Evolutionary conservation across 2,888 invertebrate genomes (phyloP).

Genomic region (Danaus chrysippus): DNA sequence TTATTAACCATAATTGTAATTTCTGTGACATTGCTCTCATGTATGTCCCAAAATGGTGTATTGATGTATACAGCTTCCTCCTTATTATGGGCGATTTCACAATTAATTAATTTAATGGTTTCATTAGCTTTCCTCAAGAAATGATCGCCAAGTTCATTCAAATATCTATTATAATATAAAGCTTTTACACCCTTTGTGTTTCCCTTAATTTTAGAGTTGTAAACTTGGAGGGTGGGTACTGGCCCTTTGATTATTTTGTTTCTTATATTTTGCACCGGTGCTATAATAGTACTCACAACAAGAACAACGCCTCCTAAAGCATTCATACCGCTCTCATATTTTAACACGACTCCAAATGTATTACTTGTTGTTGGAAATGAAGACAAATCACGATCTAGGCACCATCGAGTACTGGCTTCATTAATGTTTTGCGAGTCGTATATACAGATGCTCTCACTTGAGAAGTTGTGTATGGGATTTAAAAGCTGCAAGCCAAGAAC

Average conservation of each 20-base stretch:
- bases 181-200: slow-evolving; percentile 90
- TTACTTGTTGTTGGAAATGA: slow-evolving; percentile 94
- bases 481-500: slow-evolving; percentile 93
- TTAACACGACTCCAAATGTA: slow-evolving; percentile 88
- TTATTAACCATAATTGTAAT: slow-evolving; percentile 93
- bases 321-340: slow-evolving; percentile 87
- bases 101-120: slow-evolving; percentile 87
- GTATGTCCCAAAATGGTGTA: slow-evolving; percentile 92
- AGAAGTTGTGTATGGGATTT: slow-evolving; percentile 93
- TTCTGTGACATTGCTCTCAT: slow-evolving; percentile 92
- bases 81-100: slow-evolving; percentile 88
- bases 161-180: slow-evolving; percentile 92
- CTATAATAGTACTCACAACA: slow-evolving; percentile 85
- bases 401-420: slow-evolving; percentile 84
- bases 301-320: slow-evolving; percentile 91
- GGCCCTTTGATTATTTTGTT: slow-evolving; percentile 88
- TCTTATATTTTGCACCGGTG: slow-evolving; percentile 85
- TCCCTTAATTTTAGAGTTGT: slow-evolving; percentile 86
- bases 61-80: slow-evolving; percentile 90
- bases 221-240: slow-evolving; percentile 85
- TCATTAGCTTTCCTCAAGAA: slow-evolving; percentile 93
- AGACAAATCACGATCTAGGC: slow-evolving; percentile 88
- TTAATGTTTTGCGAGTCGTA: slow-evolving; percentile 86
- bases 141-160: slow-evolving; percentile 91
- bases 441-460: slow-evolving; percentile 89